Percentiles rank a stretch among this genome's conserved stretches.
phyloP scores from a whole-genome alignment of 2,797 vertebrate genomes.

The Gymnoscopelus microlampas region DNA sequence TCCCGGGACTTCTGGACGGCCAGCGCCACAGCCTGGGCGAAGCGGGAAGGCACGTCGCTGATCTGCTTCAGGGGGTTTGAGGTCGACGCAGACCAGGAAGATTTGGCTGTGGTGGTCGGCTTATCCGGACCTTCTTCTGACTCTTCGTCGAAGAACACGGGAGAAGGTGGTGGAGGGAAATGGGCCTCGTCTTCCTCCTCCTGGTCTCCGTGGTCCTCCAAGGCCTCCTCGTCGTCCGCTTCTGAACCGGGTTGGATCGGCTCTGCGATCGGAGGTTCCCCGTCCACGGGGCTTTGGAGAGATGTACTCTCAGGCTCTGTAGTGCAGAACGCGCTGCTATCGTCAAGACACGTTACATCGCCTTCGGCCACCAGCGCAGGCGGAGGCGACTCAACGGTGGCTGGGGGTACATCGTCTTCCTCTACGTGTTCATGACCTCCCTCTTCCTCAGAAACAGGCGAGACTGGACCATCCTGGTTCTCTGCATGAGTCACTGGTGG shows the following conservation, averaged over 20 bases:
- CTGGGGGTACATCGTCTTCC: slow-evolving; percentile 77
- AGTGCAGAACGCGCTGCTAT: slow-evolving; percentile 74
- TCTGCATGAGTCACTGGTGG: neutral
- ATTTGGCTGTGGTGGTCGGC: neutral
- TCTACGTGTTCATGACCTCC: slow-evolving; percentile 54
- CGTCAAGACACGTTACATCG: slow-evolving; percentile 77
- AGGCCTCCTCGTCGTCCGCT: neutral
- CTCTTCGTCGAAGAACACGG: slow-evolving; percentile 56
- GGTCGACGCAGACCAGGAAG: slow-evolving; percentile 43
- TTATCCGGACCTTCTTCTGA: neutral
- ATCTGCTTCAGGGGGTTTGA: slow-evolving; percentile 64
- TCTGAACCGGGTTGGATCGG: neutral
- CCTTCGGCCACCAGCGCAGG: slow-evolving; percentile 66
- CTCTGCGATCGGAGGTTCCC: slow-evolving; percentile 7
- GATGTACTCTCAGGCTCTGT: slow-evolving; percentile 9
- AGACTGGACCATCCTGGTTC: neutral
- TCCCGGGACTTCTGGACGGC: slow-evolving; percentile 86
- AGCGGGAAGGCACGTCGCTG: slow-evolving; percentile 80
- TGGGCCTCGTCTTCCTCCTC: slow-evolving; percentile 25
- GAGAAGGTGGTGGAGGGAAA: slow-evolving; percentile 72
- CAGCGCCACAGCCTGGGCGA: slow-evolving; percentile 88
- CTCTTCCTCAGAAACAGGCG: slow-evolving; percentile 33
- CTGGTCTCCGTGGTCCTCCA: neutral
- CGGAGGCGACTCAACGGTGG: slow-evolving; percentile 80
- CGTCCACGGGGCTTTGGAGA: neutral